Percentiles rank a stretch among this genome's conserved stretches.
These are phyloP conservation scores for Nezara viridula DNA, from an alignment of 2,888 invertebrate species.

Conservation along the genomic window DNA sequence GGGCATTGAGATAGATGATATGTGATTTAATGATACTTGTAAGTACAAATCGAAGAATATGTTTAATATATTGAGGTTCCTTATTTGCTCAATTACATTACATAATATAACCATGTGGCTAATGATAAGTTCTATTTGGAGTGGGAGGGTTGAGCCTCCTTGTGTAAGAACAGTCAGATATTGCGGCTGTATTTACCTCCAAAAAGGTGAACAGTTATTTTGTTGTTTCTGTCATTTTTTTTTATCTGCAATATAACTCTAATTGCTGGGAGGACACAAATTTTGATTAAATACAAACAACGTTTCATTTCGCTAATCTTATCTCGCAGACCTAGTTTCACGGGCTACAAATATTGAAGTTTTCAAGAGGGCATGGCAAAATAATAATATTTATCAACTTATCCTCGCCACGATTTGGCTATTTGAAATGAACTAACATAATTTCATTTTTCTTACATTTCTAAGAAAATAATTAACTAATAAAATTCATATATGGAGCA, in stretches of 20 bases:
- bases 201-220: not conserved
- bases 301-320: constrained; percentile 6
- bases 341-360: not conserved
- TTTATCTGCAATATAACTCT: constrained; percentile 16
- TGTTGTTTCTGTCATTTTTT: not conserved
- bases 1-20: too few relatives aligned
- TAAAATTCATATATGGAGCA: too few relatives aligned
- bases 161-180: not conserved
- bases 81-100: too few relatives aligned
- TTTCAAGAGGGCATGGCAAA: not conserved
- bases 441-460: too few relatives aligned
- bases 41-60: too few relatives aligned
- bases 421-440: not conserved
- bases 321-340: constrained; percentile 31
- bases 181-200: not conserved
- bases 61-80: too few relatives aligned
- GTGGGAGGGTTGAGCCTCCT: too few relatives aligned
- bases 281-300: constrained; percentile 43
- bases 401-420: not conserved
- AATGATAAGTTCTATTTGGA: too few relatives aligned
- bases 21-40: too few relatives aligned
- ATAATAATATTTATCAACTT: not conserved
- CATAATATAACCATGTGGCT: too few relatives aligned
- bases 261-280: not conserved
- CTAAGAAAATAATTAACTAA: too few relatives aligned